Percentiles rank a stretch among this genome's conserved stretches.
Evolutionary conservation across 64 coral and sea anemone species (phyloP).

Genomic region (Pocillopora verrucosa): DNA sequence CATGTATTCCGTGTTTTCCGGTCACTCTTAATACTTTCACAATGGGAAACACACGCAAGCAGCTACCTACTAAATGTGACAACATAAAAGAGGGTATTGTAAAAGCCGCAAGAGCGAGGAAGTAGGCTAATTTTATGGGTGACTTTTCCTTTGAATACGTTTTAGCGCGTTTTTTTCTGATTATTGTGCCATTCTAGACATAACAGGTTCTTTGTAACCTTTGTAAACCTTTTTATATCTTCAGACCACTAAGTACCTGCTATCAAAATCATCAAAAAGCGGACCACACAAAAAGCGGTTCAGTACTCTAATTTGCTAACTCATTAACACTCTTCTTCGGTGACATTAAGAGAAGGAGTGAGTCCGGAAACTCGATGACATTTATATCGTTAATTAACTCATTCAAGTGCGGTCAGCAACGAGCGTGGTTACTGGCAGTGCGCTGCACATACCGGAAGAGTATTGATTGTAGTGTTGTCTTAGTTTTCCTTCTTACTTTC

Average conservation of each 20-base stretch:
- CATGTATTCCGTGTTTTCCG: constrained; percentile 68
- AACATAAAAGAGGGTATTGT: constrained; percentile 40
- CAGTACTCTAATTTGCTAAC: constrained; percentile 60
- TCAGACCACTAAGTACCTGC: not conserved
- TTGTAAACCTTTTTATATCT: not conserved
- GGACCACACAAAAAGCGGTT: constrained; percentile 55
- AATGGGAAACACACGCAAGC: constrained; percentile 68
- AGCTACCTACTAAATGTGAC: constrained; percentile 25
- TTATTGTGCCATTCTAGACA: not conserved
- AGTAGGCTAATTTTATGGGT: not conserved
- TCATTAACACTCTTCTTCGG: constrained; percentile 52
- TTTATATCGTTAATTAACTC: constrained; percentile 57
- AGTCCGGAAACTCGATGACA: constrained; percentile 72
- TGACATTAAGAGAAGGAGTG: constrained; percentile 46
- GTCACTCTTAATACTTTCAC: constrained; percentile 51
- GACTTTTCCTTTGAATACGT: not conserved
- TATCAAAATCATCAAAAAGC: constrained; percentile 13
- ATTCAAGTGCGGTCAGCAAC: constrained; percentile 60
- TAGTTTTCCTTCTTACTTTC: constrained; percentile 71
- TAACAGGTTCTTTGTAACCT: not conserved
- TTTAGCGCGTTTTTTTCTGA: not conserved
- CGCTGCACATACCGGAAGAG: constrained; percentile 68
- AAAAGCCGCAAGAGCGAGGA: not conserved
- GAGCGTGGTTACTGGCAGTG: constrained; percentile 54
- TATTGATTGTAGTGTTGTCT: constrained; percentile 84